phyloP scores from a whole-genome alignment of 1,140 invertebrate species.

The Scaptomyza montana region DNA sequence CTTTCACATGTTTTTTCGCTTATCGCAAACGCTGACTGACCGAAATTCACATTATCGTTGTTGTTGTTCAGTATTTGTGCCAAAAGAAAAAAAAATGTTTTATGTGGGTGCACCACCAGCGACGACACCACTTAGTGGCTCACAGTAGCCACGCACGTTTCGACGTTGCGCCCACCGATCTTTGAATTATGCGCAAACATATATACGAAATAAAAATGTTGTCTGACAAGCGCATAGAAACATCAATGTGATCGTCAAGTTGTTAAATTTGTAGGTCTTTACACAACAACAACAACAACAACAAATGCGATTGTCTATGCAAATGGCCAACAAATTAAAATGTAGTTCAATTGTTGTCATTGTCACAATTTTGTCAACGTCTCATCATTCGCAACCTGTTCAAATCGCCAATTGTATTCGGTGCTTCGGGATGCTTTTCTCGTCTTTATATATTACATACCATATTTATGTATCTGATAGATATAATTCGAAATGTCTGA shows the following conservation, averaged over 20 bases:
- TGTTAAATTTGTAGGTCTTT: too few species aligned
- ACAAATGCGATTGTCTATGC: slow-evolving; percentile 47
- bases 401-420: slow-evolving; percentile 3
- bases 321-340: slow-evolving; percentile 78
- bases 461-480: neutral
- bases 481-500: neutral
- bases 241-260: slow-evolving; percentile 60
- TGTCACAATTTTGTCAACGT: slow-evolving; percentile 50
- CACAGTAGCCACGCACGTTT: slow-evolving; percentile 54
- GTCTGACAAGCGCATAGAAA: slow-evolving; percentile 61
- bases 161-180: slow-evolving; percentile 42
- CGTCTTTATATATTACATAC: neutral
- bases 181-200: slow-evolving; percentile 16
- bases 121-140: slow-evolving; percentile 9
- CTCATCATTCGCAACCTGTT: slow-evolving; percentile 49
- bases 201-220: slow-evolving; percentile 51
- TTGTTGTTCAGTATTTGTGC: slow-evolving; percentile 51
- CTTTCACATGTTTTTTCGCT: slow-evolving; percentile 59
- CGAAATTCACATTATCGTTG: slow-evolving; percentile 35
- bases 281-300: slow-evolving; percentile 18
- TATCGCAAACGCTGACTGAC: slow-evolving; percentile 60
- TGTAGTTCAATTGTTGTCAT: slow-evolving; percentile 69
- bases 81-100: slow-evolving; percentile 65
- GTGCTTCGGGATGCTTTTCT: neutral
- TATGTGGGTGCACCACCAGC: slow-evolving; percentile 67